Base-by-base conservation (phyloP, 2,888 invertebrate species). In the Amiota communis region DNA sequence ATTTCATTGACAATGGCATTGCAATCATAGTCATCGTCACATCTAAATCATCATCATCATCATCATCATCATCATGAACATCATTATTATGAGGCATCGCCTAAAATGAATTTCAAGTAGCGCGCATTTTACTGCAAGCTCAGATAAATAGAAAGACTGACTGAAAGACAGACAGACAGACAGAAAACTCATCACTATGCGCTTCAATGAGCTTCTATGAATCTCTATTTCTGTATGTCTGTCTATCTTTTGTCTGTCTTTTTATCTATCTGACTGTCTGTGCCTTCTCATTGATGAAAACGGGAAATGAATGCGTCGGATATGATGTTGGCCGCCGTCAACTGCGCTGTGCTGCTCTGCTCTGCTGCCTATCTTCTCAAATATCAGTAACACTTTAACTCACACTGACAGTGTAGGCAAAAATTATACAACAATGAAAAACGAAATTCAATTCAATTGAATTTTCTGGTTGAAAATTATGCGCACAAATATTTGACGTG, bases 1-100 rank as follows among this genome's bases (percentile, higher is more conserved):
- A 61, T 72, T 67, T 63, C 80, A 85, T 83, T 85, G 83, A 78
- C 83, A 83, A 77, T 85, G 85, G 78, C 83, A 85, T 78, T 85
- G 85, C 81, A 77, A 79, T 59, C 11, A 57, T 11, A 1, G n/a
- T 51, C 51, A n/a, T 13, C 53, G 53, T 13, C 36, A 36, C 36
- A 36, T 36, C 36, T 6, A 15, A 10, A 53, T 12, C 13, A 53
- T 53, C 53, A 13, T 53, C 2, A 53, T 53, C n/a, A n/a, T 53
- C 12, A 53, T 53, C 53, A 13, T 53, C n/a, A 53, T 13, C 53
- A 2, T 0, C 36, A 36, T 36, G 36, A 36, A 36, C 36, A 36
- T 36, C 36, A 36, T 36, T 6, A 36, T 36, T 6, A 36, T 36
- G 6, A 0, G 6, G 8, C 36, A 6, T 36, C 8, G 36, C 36